Evolutionary conservation across 2,888 invertebrate genomes (phyloP), one percentile per base, ranked within the genome.

Genomic region (Trichacis sp.): DNA sequence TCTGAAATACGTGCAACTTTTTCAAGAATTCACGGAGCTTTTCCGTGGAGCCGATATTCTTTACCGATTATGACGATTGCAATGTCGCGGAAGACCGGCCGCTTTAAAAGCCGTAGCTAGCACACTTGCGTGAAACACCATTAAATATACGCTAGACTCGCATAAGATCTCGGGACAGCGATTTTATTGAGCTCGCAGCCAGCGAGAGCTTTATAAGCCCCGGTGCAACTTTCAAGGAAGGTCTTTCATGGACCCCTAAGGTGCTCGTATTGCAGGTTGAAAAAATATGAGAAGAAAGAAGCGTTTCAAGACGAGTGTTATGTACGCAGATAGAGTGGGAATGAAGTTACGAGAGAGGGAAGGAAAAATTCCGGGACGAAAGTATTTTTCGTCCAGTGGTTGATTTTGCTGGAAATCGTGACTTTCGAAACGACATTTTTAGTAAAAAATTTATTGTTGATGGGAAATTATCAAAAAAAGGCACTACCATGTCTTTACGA

Each of bases 111-210:
- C 40, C 40, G 19, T 53, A 45, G 43, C 45, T 53, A 9, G 14
- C 15, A 15, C 45, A 54, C 36, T 54, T 54, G 19, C 54, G 17
- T 14, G 45, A 45, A 43, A 20, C 46, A n/a, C 54, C 24, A 33
- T 46, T 24, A 24, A 38, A 29, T 54, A 47, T 46, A 36, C 46
- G 45, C 20, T n/a, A 54, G 54, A 24, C 54, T 46, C 54, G 33
- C 47, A 36, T 46, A 33, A 46, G 55, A 55, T 38, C 40, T 46
- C 47, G 47, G 47, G 55, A 55, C 47, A 48, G 45, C 54, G 54
- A 54, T 54, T 54, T 54, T 47, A 54, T 54, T 46, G 54, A 54
- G 54, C 38, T 54, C 17, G 36, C 46, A 33, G 54, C 15, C 6
- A 42, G 17, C 54, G 46, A 17, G 42, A 42, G 42, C 54, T 55